Evolutionary conservation across 2,113 vertebrate species (phyloP), one percentile per base, ranked within the genome.

Genomic region (Dasyurus viverrinus): DNA sequence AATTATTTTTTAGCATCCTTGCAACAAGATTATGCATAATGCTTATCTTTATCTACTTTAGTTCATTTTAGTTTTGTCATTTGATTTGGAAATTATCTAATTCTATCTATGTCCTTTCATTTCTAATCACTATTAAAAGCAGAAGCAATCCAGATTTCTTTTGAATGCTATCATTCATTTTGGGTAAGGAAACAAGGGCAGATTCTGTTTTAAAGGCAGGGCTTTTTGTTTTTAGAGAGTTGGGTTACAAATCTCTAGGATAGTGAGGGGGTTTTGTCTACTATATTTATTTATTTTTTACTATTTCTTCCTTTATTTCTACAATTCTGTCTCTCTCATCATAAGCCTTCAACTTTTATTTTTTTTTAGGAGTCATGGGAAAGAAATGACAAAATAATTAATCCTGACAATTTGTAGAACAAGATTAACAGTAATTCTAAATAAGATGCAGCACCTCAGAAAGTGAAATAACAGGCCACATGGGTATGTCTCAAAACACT

Each of bases 161-260:
- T 26, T 27, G 5, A n/a, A 53, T 57, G 26, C 53, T 36, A 93
- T 42, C 76, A 92, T 92, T 30, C 42, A 90, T 47, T 89, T n/a
- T 54, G 92, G 68, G 53, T 95, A 95, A 42, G 90, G 52, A 94
- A 84, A 7, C 55, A 92, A 95, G 76, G 90, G 23, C 11, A 97
- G n/a, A 55, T 54, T 23, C 54, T 89, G 22, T 6, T 93, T 94
- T 96, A 90, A 96, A 92, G 11, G n/a, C 89, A 95, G 84, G 91
- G 90, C 55, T n/a, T 76, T 91, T 47, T 95, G 90, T 50, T 89
- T 3, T 48, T 60, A 19, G 14, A 76, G 60, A 30, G 57, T 2
- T 60, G 57, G 30, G 30, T 68, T 68, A 36, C 5, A 76, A 76
- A 76, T 6, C 5, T 30, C 5, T 30, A 68, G 11, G 60, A 68